Percentiles rank a stretch among this genome's conserved stretches.
Evolutionary conservation across 2,888 invertebrate genomes (phyloP).

Genomic region (Unio pictorum): DNA sequence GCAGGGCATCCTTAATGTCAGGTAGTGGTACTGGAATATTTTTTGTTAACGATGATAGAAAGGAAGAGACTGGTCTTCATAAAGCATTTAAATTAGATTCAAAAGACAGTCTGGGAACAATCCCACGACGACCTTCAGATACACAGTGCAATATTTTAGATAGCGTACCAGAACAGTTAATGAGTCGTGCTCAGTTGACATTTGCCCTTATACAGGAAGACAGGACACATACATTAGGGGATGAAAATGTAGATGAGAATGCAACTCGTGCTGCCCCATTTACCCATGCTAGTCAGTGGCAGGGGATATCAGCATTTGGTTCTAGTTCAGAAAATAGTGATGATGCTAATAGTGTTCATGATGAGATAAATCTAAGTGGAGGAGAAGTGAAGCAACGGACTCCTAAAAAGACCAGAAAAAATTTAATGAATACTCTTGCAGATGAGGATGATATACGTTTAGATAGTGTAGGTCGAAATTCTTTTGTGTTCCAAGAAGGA

Average conservation of each 20-base stretch:
- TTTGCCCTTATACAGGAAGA: constrained; percentile 64
- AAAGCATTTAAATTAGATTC: constrained; percentile 37
- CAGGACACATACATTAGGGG: constrained; percentile 58
- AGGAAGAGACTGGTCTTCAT: constrained; percentile 25
- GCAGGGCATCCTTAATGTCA: no score
- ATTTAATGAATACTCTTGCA: constrained; percentile 51
- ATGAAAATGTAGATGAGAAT: constrained; percentile 66
- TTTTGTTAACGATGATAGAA: constrained; percentile 28
- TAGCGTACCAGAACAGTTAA: constrained; percentile 40
- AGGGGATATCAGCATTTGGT: constrained; percentile 88
- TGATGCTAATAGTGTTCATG: constrained; percentile 49
- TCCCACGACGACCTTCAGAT: constrained; percentile 36
- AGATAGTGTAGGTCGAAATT: constrained; percentile 59
- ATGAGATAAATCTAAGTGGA: constrained; percentile 46
- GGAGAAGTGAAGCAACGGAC: constrained; percentile 47
- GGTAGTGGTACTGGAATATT: no score
- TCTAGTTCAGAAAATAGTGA: constrained; percentile 84
- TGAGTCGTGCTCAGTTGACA: constrained; percentile 57
- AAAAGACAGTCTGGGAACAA: constrained; percentile 12
- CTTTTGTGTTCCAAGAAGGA: constrained; percentile 47
- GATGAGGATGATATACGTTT: constrained; percentile 60
- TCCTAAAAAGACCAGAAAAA: constrained; percentile 38
- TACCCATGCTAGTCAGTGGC: constrained; percentile 94
- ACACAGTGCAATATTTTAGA: constrained; percentile 47
- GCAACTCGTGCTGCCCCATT: constrained; percentile 74